Conservation (phyloP, 2,797 vertebrate genomes). For the Anisognathus igniventris region DNA sequence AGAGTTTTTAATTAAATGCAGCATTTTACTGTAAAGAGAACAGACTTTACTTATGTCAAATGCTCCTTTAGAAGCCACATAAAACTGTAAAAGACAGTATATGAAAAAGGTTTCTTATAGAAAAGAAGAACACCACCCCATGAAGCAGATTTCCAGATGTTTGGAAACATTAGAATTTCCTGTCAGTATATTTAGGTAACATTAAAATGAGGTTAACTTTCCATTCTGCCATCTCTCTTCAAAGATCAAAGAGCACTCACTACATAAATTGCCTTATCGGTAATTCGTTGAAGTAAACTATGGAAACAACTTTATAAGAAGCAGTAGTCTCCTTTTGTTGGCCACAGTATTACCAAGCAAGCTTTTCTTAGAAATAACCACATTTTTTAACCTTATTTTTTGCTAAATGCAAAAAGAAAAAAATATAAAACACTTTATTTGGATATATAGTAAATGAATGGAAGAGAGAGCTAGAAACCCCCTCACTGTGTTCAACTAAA, state of each 20-base stretch:
- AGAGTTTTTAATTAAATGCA: conserved; percentile 61
- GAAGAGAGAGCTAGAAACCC: neutral
- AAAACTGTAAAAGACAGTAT: conserved; percentile 62
- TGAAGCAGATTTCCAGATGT: conserved; percentile 75
- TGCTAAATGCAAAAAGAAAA: neutral
- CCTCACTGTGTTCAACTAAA: neutral
- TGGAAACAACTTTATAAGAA: conserved; percentile 65
- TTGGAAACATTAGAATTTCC: conserved; percentile 76
- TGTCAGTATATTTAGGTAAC: conserved; percentile 76
- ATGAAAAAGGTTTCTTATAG: conserved; percentile 63
- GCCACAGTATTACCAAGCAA: conserved; percentile 30
- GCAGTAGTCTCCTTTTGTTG: conserved; percentile 53
- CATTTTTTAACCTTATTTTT: neutral
- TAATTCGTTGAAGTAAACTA: conserved; percentile 63
- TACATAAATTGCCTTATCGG: conserved; percentile 68
- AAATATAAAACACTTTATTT: neutral
- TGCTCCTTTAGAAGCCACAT: conserved; percentile 63
- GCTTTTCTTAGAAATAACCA: conserved; percentile 1
- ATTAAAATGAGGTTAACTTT: conserved; percentile 76
- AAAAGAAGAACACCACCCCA: conserved; percentile 62
- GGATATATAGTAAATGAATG: neutral
- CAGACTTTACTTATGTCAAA: conserved; percentile 66
- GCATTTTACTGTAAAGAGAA: conserved; percentile 54
- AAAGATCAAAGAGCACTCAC: conserved; percentile 70
- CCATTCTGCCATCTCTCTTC: conserved; percentile 70